A percentile compares a stretch with the other conserved stretches of the same genome.
Conservation (phyloP, 23 tunicate species). For the Oikopleura albicans region DNA sequence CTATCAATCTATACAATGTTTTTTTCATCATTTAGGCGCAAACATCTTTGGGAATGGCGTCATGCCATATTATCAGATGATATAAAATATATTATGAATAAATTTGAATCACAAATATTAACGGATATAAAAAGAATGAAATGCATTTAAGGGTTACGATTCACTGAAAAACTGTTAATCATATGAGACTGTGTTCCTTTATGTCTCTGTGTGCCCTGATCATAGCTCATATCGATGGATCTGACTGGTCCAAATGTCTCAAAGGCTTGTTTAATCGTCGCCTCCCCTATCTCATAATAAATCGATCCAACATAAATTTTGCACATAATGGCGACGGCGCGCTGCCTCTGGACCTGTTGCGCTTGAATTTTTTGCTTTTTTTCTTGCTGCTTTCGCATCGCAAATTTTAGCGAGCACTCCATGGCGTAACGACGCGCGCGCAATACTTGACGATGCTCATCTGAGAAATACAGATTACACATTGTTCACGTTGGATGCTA, state of each 20-base stretch:
- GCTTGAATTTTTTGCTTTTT: conserved; percentile 20
- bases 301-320: conserved; percentile 78
- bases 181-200: too few relatives aligned
- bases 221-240: conserved; percentile 82
- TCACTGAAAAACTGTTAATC: too few relatives aligned
- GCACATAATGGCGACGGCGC: conserved; percentile 75
- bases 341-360: conserved; percentile 57
- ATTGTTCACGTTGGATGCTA: too few relatives aligned
- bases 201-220: conserved; percentile 73
- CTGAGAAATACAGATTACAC: too few relatives aligned
- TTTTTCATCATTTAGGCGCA: too few relatives aligned
- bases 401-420: background rate
- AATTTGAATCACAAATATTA: too few relatives aligned
- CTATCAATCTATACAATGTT: too few relatives aligned
- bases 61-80: too few relatives aligned
- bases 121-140: too few relatives aligned
- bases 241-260: conserved; percentile 56
- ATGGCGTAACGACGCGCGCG: background rate
- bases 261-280: background rate
- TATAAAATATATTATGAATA: too few relatives aligned
- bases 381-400: background rate
- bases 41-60: too few relatives aligned
- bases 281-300: conserved; percentile 74
- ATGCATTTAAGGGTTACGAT: too few relatives aligned
- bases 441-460: background rate